A percentile compares a stretch with the other conserved stretches of the same genome.
phyloP scores from a whole-genome alignment of 2,888 invertebrate genomes.

The Drosophila neonasuta region DNA sequence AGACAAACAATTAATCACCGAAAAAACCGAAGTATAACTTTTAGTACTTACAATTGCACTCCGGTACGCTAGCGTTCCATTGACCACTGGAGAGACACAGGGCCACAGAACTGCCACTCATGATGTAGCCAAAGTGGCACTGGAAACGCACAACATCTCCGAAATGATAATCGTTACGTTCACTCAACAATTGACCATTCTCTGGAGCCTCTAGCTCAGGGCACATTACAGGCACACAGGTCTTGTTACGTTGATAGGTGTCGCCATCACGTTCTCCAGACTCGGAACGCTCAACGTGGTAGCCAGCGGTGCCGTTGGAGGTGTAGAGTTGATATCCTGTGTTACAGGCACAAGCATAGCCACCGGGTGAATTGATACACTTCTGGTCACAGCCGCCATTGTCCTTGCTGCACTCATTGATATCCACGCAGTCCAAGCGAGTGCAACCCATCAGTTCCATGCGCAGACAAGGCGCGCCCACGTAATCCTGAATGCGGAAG shows the following conservation, averaged over 20 bases:
- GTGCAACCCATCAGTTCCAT: conserved; percentile 96
- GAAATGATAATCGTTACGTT: conserved; percentile 92
- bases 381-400: conserved; percentile 97
- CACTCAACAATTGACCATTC: conserved; percentile 92
- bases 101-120: conserved; percentile 93
- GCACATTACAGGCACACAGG: conserved; percentile 97
- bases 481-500: conserved; percentile 93
- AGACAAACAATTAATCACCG: no score
- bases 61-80: conserved; percentile 97
- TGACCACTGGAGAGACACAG: conserved; percentile 94
- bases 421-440: conserved; percentile 92
- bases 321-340: conserved; percentile 95
- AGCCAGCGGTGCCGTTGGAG: conserved; percentile 94
- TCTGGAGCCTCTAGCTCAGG: conserved; percentile 89
- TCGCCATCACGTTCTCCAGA: conserved; percentile 94
- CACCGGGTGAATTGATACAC: conserved; percentile 94
- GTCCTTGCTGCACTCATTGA: conserved; percentile 92
- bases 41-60: conserved; percentile 91
- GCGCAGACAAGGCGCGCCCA: conserved; percentile 93
- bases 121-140: conserved; percentile 96
- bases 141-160: conserved; percentile 95
- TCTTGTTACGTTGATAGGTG: conserved; percentile 94
- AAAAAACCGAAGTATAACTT: no score
- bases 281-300: conserved; percentile 90
- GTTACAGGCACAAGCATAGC: conserved; percentile 93